These are phyloP conservation scores for Orbicella faveolata DNA, from an alignment of 64 coral and sea anemone species.

Conservation along the genomic window DNA sequence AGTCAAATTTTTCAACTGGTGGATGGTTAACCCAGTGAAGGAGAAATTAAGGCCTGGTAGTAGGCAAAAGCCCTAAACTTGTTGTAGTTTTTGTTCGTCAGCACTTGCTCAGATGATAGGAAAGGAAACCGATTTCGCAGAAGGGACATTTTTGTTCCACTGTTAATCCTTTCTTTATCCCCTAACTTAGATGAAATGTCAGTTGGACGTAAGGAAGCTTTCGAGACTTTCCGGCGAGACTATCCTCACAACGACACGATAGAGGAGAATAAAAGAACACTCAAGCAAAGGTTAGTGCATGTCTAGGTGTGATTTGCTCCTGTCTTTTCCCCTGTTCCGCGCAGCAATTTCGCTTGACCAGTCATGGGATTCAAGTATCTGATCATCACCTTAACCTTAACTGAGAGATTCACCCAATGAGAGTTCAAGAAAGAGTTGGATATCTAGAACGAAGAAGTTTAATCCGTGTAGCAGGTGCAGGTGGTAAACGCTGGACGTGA, in stretches of 20 bases:
- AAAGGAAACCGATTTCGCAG: too few relatives aligned
- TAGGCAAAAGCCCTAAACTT: too few relatives aligned
- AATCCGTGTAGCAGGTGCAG: too few relatives aligned
- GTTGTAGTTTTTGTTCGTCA: too few relatives aligned
- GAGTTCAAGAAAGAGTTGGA: too few relatives aligned
- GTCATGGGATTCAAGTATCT: not conserved
- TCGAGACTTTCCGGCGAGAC: conserved; percentile 93
- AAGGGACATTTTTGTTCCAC: too few relatives aligned
- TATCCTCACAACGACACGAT: conserved; percentile 84
- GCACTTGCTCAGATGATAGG: too few relatives aligned
- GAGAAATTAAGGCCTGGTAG: too few relatives aligned
- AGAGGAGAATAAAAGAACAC: conserved; percentile 85
- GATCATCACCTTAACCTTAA: not conserved
- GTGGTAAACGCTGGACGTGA: too few relatives aligned
- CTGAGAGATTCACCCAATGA: not conserved
- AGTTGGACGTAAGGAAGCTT: conserved; percentile 93
- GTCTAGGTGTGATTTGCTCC: not conserved
- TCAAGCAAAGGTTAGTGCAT: conserved; percentile 78
- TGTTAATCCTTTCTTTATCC: not conserved
- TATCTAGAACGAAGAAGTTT: too few relatives aligned
- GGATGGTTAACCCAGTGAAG: too few relatives aligned
- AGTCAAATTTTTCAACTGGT: too few relatives aligned
- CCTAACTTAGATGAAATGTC: conserved; percentile 89
- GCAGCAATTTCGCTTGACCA: not conserved
- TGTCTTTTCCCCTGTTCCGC: not conserved